Conservation (phyloP, 2,888 invertebrate species). For the Theretra japonica region DNA sequence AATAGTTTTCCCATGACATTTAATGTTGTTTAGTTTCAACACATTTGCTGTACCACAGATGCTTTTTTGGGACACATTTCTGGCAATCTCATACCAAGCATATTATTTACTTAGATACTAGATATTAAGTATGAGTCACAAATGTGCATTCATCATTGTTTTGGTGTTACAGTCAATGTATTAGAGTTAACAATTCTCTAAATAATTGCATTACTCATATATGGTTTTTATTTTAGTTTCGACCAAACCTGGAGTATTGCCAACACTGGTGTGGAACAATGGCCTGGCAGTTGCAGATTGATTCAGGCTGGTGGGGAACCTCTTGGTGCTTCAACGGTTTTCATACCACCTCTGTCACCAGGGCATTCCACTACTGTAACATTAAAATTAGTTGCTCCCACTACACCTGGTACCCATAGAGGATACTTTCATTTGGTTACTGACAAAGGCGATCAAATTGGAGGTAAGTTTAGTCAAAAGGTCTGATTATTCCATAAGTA, state of each 20-base stretch:
- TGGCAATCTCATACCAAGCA: too few relatives aligned
- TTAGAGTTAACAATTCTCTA: background rate
- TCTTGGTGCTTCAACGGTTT: constrained; percentile 78
- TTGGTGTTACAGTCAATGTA: too few relatives aligned
- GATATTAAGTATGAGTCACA: too few relatives aligned
- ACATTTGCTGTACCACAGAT: too few relatives aligned
- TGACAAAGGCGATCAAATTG: constrained; percentile 94
- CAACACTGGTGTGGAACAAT: constrained; percentile 93
- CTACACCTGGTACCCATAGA: constrained; percentile 89
- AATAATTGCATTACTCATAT: background rate
- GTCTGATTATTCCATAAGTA: too few relatives aligned
- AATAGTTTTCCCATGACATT: too few relatives aligned
- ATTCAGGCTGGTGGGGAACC: constrained; percentile 88
- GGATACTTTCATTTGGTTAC: constrained; percentile 96
- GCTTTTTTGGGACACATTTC: too few relatives aligned
- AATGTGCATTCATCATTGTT: too few relatives aligned
- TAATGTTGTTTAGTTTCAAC: too few relatives aligned
- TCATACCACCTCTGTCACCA: constrained; percentile 89
- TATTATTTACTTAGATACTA: too few relatives aligned
- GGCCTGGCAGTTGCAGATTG: constrained; percentile 94
- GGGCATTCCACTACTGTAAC: constrained; percentile 91
- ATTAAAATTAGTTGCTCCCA: constrained; percentile 92
- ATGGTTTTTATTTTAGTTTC: constrained; percentile 84
- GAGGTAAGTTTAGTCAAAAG: constrained; percentile 86
- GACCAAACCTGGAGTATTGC: constrained; percentile 94